Evolutionary conservation across 64 coral and sea anemone species (phyloP).

Genomic region (Pachyseris speciosa): DNA sequence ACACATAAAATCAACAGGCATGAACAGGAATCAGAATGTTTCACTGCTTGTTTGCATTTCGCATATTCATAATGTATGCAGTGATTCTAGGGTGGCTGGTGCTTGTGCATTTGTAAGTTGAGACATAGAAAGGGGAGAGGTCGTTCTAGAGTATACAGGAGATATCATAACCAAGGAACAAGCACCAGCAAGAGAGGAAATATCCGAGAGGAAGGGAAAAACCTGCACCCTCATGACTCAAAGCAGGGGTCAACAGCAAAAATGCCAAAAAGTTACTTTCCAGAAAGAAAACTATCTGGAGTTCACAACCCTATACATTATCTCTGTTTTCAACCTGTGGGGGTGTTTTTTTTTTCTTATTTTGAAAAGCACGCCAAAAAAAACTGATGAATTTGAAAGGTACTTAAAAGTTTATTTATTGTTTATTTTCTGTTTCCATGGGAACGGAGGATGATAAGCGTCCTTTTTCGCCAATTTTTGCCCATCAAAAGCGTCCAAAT

Average conservation of each 20-base stretch:
- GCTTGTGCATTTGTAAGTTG: too few species aligned
- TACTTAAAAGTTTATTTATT: not conserved
- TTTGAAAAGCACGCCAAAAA: not conserved
- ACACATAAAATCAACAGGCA: too few species aligned
- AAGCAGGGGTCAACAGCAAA: not conserved
- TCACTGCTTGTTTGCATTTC: too few species aligned
- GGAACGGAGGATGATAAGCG: not conserved
- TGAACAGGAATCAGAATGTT: too few species aligned
- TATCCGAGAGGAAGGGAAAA: too few species aligned
- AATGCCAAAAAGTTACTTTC: not conserved
- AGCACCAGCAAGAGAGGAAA: too few species aligned
- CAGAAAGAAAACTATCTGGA: not conserved
- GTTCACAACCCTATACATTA: not conserved
- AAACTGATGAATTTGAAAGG: not conserved
- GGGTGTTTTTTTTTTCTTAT: not conserved
- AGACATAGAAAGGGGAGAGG: too few species aligned
- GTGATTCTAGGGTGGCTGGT: too few species aligned
- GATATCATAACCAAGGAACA: too few species aligned
- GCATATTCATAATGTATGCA: too few species aligned
- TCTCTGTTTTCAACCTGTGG: not conserved
- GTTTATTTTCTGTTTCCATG: not conserved
- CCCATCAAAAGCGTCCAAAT: not conserved
- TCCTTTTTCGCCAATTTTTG: not conserved
- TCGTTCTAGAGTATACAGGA: too few species aligned
- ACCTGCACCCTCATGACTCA: too few species aligned